phyloP scores from a whole-genome alignment of 2,113 vertebrate genomes.

The Centropus unirufus region DNA sequence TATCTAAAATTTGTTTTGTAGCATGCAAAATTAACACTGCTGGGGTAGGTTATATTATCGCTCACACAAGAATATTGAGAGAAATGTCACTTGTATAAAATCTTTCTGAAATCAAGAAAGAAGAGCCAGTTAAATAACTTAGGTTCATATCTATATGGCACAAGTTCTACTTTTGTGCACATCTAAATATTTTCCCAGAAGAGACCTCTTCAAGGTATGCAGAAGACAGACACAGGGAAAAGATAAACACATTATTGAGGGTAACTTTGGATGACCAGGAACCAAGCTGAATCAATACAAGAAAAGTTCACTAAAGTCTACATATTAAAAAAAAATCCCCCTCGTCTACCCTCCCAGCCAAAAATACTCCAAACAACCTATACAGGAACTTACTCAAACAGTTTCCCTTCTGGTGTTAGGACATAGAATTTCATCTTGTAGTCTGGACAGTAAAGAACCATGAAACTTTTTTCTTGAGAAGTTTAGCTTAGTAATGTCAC shows the following conservation, averaged over 20 bases:
- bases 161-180: not conserved
- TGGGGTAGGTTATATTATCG: not conserved
- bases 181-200: not conserved
- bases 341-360: too few species aligned
- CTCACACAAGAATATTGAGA: not conserved
- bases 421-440: not conserved
- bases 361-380: not conserved
- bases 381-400: not conserved
- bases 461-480: not conserved
- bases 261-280: not conserved
- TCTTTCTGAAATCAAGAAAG: not conserved
- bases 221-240: not conserved
- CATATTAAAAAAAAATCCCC: too few species aligned
- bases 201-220: fast-evolving
- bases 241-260: not conserved
- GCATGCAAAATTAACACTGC: not conserved
- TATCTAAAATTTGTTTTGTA: not conserved
- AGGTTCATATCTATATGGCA: not conserved
- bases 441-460: not conserved
- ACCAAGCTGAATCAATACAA: not conserved
- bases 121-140: not conserved
- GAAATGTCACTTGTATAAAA: too few species aligned
- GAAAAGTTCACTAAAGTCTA: not conserved
- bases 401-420: not conserved
- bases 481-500: not conserved